Evolutionary conservation across 2,888 invertebrate genomes (phyloP), one percentile per base, ranked within the genome.

Genomic region (Plutella xylostella): DNA sequence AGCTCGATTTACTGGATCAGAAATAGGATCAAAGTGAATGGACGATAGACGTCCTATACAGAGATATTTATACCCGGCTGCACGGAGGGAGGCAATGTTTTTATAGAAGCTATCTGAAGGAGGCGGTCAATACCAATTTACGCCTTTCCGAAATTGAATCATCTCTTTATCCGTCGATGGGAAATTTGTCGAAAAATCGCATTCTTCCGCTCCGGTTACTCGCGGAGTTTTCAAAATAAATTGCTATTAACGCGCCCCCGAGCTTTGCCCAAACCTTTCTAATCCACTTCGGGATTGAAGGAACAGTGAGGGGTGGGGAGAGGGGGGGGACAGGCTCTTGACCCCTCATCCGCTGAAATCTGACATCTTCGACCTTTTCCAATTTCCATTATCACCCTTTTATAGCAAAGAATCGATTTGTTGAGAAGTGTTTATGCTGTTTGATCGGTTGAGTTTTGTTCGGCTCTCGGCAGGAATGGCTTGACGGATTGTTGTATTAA

Each of bases 321-420:
- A 6, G 14, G 18, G 31, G 22, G 22, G 12, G 17, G 14, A 17
- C 11, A 15, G 6, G 34, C 15, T 17, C 33, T 33, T 43, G 43
- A 34, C 43, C 33, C 43, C 5, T 12, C 21, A 18, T n/a, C n/a
- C n/a, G n/a, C 43, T 20, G 34, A 43, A 22, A 34, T 43, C 33
- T 35, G 42, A 42, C 42, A 18, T 14, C 42, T 15, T 19, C 30
- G 25, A n/a, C 22, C 39, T 25, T 39, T 39, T 39, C 42, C 21
- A 28, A 17, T 40, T 40, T 40, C 39, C 30, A 42, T 42, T 42
- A 42, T 31, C 42, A 42, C 42, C 42, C 42, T 42, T 42, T 42
- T 18, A n/a, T 17, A 15, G 28, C 12, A 28, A 18, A 5, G 30
- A 28, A 41, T 41, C 41, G 30, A 41, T 41, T 41, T 28, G 28